A percentile compares a stretch with the other conserved stretches of the same genome.
Conservation (phyloP, 2,113 vertebrate species). For the Carlito syrichta region DNA sequence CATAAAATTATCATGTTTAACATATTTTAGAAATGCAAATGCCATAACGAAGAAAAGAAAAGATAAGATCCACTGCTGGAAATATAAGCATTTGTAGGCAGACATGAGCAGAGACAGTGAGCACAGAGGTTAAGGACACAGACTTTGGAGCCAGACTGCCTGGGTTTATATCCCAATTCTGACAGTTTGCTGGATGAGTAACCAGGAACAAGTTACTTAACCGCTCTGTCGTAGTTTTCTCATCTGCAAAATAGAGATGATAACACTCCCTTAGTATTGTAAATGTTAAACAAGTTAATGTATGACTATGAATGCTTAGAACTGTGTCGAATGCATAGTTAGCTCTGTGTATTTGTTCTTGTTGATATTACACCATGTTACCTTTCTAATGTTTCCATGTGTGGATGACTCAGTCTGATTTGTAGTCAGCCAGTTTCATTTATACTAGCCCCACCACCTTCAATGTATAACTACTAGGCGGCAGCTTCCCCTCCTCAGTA, state of each 20-base stretch:
- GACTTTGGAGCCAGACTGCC: neutral
- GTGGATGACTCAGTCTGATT: neutral
- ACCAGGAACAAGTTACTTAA: neutral
- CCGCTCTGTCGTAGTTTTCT: neutral
- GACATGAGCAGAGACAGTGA: neutral
- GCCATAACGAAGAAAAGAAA: neutral
- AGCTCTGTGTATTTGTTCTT: neutral
- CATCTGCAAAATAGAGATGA: neutral
- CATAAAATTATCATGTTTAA: neutral
- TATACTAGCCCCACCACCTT: neutral
- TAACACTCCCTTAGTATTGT: neutral
- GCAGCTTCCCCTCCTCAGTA: neutral
- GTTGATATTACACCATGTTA: neutral
- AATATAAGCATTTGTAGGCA: neutral
- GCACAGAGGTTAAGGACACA: neutral
- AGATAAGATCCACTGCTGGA: neutral
- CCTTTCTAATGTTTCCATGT: neutral
- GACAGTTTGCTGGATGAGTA: neutral
- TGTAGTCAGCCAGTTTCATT: neutral
- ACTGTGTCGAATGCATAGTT: neutral
- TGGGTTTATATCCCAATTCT: neutral
- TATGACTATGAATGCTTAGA: neutral
- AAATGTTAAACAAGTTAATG: neutral
- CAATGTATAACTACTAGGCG: neutral
- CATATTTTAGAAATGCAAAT: constrained; percentile 39